Evolutionary conservation across 1,140 invertebrate species (phyloP), one percentile per base, ranked within the genome.

Genomic region (Cecropterus lyciades): DNA sequence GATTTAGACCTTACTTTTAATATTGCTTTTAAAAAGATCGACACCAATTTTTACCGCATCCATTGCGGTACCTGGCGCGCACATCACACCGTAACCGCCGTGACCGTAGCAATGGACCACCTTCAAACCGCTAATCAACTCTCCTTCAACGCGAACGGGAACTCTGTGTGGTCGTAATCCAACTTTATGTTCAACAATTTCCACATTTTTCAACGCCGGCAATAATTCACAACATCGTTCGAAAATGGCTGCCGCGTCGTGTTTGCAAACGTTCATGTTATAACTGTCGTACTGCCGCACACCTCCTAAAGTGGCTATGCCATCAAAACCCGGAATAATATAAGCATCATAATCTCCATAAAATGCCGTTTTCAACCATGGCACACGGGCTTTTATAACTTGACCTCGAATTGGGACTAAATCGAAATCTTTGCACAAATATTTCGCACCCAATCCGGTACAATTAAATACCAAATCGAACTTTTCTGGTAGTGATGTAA

Each of bases 91-190:
- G 87, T 98, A 97, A 3, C 97, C 97, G 1, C 98, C 97, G 82
- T 99, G 98, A 3, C 98, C 98, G 83, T 99, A 99, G 87, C 98
- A 98, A 85, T 99, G 98, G 0, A 99, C 95, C 11, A 98, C 85
- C 92, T 96, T 94, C 11, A 94, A 62, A 20, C 80, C 85, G 76
- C 49, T 82, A 72, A 76, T 81, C 59, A 69, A 69, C 80, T 96
- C 96, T 3, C 90, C 84, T 79, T 98, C 97, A 17, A 98, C 94
- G 57, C 97, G 92, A 0, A 98, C 95, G 0, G 94, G 93, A n/a
- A 94, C 93, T 48, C 97, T 91, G 75, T 97, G 95, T 0, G 98
- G 97, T 60, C 97, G 89, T 4, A 98, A 80, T 0, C 97, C 98
- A 0, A 96, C 96, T 75, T 93, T 94, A 69, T 97, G 94, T 6